Base-by-base conservation (phyloP, 2,797 vertebrate species). In the Falco concolor region DNA sequence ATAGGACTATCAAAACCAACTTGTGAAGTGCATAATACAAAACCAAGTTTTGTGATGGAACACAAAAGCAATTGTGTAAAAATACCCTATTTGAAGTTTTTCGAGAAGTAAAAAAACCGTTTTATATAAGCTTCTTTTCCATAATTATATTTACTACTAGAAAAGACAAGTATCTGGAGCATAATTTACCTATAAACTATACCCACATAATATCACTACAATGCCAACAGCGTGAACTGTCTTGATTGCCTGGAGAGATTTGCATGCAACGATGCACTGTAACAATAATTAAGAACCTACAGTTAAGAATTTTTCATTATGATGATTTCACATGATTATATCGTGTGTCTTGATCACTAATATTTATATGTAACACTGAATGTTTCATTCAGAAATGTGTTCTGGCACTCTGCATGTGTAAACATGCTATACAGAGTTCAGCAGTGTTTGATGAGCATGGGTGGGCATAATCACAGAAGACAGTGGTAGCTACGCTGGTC, bases 251-350 rank as follows among this genome's bases (percentile, higher is more conserved):
- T 52, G 2, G 38, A 84, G 45, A 91, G 60, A 85, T 59, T 77
- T 93, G 90, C 83, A 81, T 86, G 50, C 42, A 93, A 0, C 93
- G 69, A 95, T 81, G 94, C 72, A 81, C 45, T 63, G 11, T 68
- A 90, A 44, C 44, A 80, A 52, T 89, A 88, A 96, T 97, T 96
- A 86, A 94, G 88, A 89, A 90, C 72, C 57, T 93, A 30, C 82
- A 92, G 92, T 89, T 95, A 92, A 84, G 69, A 69, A 67, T 25
- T 95, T 96, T 96, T 95, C 78, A 87, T 97, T 83, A 27, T 13
- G 45, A 28, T 76, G 87, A 84, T 82, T 82, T 84, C 75, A 61
- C 38, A 69, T 61, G 40, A 83, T 91, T 78, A 24, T 61, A 81
- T 90, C 63, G 28, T 61, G 56, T 82, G 72, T 92, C 95, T 95